These are phyloP conservation scores for Pinna nobilis DNA, from an alignment of 1,140 invertebrate genomes.

Conservation along the genomic window DNA sequence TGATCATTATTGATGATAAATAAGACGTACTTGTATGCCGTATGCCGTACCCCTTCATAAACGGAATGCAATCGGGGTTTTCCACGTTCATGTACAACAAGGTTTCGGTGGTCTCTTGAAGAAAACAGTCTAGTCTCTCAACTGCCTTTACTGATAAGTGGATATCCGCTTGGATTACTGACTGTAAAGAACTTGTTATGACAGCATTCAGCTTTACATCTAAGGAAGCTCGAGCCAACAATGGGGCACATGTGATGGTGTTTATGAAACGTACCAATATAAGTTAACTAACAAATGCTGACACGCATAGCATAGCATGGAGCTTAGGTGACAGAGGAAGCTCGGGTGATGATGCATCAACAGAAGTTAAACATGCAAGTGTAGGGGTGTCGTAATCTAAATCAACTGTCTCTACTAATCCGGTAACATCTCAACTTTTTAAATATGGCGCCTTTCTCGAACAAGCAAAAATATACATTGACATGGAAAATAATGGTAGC, in stretches of 20 bases:
- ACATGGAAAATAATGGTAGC: conserved; percentile 15
- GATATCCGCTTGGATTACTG: conserved; percentile 33
- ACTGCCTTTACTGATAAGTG: conserved; percentile 13
- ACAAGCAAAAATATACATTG: conserved; percentile 29
- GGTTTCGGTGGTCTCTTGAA: neutral
- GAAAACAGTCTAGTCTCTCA: conserved; percentile 31
- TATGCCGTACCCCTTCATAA: conserved; percentile 37
- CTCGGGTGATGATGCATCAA: neutral
- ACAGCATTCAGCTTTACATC: neutral
- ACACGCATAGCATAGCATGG: neutral
- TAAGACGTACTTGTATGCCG: neutral
- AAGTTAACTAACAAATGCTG: conserved; percentile 7
- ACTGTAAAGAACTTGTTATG: conserved; percentile 17
- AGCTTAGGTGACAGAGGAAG: neutral
- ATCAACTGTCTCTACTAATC: neutral
- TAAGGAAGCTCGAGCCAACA: neutral
- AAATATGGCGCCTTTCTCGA: conserved; percentile 26
- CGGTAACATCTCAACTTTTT: too few species aligned
- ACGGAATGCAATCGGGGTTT: conserved; percentile 33
- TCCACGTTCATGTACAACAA: conserved; percentile 38
- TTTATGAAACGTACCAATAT: neutral
- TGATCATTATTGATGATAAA: conserved; percentile 3
- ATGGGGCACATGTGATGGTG: neutral
- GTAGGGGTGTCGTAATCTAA: neutral
- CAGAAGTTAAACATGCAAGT: too few species aligned